Base-by-base conservation (phyloP, 2,797 vertebrate species). In the Chloroceryle inda region DNA sequence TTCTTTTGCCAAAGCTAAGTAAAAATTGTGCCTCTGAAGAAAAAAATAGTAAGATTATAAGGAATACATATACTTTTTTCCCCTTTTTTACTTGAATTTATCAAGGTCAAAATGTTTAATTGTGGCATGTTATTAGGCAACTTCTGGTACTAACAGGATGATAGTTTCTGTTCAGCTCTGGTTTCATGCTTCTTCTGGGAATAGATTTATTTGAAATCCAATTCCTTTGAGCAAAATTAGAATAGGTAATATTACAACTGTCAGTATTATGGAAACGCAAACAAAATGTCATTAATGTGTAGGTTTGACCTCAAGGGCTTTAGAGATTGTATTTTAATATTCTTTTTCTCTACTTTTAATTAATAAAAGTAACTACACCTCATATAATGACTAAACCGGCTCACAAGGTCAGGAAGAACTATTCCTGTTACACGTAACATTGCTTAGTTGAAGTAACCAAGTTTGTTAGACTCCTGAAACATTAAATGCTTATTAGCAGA, bases 61-160 rank as follows among this genome's bases (percentile, higher is more conserved):
- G 20, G 22, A 94, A 69, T 10, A 59, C 4, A 44, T 38, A 66
- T 3, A 33, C 24, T n/a, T 69, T 33, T 14, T 5, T 2, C 9
- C 33, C 23, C 10, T 37, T 86, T 85, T 62, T 66, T 68, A 31
- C 15, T 67, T 31, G 2, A 33, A 81, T 15, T 83, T 63, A n/a
- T 69, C 82, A 88, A 84, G 69, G 85, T 84, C 94, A 88, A 88
- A 86, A 76, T 81, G n/a, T 71, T 80, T 92, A 93, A 86, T 73
- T 24, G 17, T 50, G 29, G 7, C 35, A 79, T 47, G 14, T 45
- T 89, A 49, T 84, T 75, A 67, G 44, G 53, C 26, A 89, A 64
- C 29, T 76, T 73, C 33, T 6, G 29, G 33, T 59, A 73, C 62
- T 84, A 88, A 88, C 22, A 84, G 35, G 68, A 95, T 84, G 62